phyloP scores from a whole-genome alignment of 2,113 vertebrate species.

The Amblyopsis rosae region DNA sequence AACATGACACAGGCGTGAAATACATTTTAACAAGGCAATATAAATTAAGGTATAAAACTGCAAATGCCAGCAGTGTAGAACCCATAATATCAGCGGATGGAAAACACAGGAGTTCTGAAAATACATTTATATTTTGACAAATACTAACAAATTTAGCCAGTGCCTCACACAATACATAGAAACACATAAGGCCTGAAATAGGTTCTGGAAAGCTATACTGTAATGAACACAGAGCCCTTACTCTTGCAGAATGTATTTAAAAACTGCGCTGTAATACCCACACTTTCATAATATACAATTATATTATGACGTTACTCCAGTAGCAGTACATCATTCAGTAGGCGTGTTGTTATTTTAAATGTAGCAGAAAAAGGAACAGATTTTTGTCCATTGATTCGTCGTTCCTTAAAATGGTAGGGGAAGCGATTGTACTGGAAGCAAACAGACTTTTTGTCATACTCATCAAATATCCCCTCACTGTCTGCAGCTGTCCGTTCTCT shows the following conservation, averaged over 20 bases:
- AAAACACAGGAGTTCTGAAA: neutral
- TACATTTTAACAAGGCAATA: neutral
- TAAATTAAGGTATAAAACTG: neutral
- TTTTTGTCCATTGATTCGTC: too few species aligned
- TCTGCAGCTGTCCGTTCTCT: too few species aligned
- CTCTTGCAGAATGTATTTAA: conserved; percentile 9
- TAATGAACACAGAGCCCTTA: conserved; percentile 6
- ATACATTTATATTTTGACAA: neutral
- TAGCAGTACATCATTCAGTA: conserved; percentile 9
- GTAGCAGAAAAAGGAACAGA: too few species aligned
- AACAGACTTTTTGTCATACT: too few species aligned
- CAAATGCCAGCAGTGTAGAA: neutral
- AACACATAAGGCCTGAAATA: conserved; percentile 18
- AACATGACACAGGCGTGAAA: neutral
- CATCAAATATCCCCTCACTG: too few species aligned
- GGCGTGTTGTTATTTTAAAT: neutral
- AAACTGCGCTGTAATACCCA: conserved; percentile 42
- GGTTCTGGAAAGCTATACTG: conserved; percentile 11
- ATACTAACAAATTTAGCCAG: neutral
- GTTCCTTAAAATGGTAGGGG: too few species aligned
- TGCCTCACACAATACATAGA: neutral
- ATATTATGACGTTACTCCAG: conserved; percentile 8
- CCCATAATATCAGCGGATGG: neutral
- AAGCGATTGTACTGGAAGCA: too few species aligned
- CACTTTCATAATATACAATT: neutral